These are phyloP conservation scores for Phrynocephalus vlangalii DNA, from an alignment of 2,797 vertebrate genomes.

Conservation along the genomic window DNA sequence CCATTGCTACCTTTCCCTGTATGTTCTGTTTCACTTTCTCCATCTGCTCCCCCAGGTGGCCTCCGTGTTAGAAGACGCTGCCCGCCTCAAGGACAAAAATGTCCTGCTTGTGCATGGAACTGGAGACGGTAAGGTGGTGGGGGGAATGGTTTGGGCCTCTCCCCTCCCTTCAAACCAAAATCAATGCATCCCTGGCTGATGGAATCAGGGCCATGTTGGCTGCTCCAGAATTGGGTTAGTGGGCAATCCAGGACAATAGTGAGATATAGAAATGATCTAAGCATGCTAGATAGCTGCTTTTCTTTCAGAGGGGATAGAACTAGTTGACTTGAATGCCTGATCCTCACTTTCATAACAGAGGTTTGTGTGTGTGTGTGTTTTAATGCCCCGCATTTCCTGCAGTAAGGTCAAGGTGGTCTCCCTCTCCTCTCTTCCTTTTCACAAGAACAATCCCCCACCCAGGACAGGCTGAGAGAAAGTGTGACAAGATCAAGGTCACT, in stretches of 20 bases:
- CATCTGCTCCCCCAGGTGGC: conserved; percentile 73
- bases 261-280: neutral
- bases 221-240: neutral
- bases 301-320: neutral
- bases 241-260: neutral
- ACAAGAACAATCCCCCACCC: no score
- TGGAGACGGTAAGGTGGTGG: conserved; percentile 80
- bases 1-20: neutral
- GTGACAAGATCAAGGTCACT: no score
- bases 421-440: no score
- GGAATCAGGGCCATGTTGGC: neutral
- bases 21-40: neutral
- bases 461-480: no score
- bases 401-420: no score
- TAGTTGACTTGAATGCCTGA: neutral
- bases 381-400: no score
- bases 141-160: conserved; percentile 9
- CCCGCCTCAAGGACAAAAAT: conserved; percentile 82
- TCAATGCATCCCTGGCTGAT: no score
- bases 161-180: neutral
- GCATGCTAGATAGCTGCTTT: neutral
- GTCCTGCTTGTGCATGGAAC: conserved; percentile 86
- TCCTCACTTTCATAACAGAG: no score
- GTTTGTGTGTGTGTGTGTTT: no score
- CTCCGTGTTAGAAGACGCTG: conserved; percentile 83